phyloP scores from a whole-genome alignment of 2,113 vertebrate genomes.

The Oostethus manadensis region DNA sequence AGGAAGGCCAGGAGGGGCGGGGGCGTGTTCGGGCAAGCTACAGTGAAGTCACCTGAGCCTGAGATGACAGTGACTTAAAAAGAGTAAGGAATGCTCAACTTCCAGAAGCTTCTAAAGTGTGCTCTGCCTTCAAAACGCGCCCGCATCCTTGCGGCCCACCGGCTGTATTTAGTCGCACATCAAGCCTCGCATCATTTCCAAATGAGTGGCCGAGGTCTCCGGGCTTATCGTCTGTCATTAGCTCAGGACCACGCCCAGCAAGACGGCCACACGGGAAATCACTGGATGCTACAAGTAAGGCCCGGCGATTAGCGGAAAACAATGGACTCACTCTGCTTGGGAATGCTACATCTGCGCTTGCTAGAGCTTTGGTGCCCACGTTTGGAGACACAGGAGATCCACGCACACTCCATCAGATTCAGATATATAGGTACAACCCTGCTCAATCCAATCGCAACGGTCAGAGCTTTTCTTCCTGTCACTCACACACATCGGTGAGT shows the following conservation, averaged over 20 bases:
- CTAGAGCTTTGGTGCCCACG: too few relatives aligned
- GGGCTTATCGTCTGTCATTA: constrained; percentile 18
- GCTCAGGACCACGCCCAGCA: constrained; percentile 6
- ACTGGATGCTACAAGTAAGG: constrained; percentile 13
- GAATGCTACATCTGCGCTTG: too few relatives aligned
- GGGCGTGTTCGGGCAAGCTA: constrained; percentile 53
- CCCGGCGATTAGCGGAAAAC: neutral
- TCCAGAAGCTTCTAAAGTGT: neutral
- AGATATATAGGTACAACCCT: too few relatives aligned
- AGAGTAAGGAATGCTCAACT: constrained; percentile 28
- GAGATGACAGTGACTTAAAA: constrained; percentile 16
- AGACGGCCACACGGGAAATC: constrained; percentile 10
- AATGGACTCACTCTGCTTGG: neutral
- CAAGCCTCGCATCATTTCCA: constrained; percentile 29
- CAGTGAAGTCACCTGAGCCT: constrained; percentile 20
- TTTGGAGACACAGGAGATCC: too few relatives aligned
- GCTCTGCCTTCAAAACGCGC: neutral
- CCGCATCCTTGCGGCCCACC: neutral
- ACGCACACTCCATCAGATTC: too few relatives aligned
- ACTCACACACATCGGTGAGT: too few relatives aligned
- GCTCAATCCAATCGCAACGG: too few relatives aligned
- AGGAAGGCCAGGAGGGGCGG: constrained; percentile 21
- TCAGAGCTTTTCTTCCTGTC: too few relatives aligned
- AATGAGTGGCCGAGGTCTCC: constrained; percentile 39
- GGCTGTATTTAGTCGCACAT: constrained; percentile 41